Conservation (phyloP, 2,797 vertebrate species). For the Leptoclinus maculatus region DNA sequence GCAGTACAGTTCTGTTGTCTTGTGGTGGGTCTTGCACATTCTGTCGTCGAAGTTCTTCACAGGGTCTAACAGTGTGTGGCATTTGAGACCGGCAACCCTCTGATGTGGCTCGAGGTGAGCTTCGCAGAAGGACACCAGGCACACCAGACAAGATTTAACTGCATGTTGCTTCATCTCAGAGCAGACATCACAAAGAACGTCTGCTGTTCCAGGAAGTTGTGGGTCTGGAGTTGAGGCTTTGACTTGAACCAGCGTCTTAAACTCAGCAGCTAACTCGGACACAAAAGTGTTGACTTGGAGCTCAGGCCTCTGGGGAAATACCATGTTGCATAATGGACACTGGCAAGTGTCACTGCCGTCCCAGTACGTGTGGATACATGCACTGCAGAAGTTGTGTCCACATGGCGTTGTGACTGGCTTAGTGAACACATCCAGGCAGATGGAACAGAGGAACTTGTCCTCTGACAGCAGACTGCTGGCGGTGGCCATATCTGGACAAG, state of each 20-base stretch:
- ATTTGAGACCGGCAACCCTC: slow-evolving; percentile 27
- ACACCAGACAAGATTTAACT: slow-evolving; percentile 41
- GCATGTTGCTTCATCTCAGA: slow-evolving; percentile 19
- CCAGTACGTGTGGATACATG: slow-evolving; percentile 42
- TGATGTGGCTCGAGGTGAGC: slow-evolving; percentile 54
- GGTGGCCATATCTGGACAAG: slow-evolving; percentile 47
- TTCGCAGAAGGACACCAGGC: slow-evolving; percentile 42
- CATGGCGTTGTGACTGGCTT: slow-evolving; percentile 49
- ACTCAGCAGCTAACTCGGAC: slow-evolving; percentile 33
- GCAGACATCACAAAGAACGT: slow-evolving; percentile 49
- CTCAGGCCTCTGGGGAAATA: slow-evolving; percentile 32
- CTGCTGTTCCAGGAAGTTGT: not conserved
- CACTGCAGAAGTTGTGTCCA: slow-evolving; percentile 55
- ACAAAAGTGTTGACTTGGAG: slow-evolving; percentile 21
- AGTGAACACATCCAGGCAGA: slow-evolving; percentile 55
- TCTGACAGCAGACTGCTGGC: slow-evolving; percentile 33
- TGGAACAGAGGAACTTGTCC: slow-evolving; percentile 48
- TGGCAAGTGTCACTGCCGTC: slow-evolving; percentile 14
- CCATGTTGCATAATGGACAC: slow-evolving; percentile 43
- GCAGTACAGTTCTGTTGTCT: slow-evolving; percentile 47
- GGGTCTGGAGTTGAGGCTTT: not conserved
- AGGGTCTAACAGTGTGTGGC: slow-evolving; percentile 43
- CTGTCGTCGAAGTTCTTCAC: slow-evolving; percentile 39
- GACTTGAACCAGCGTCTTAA: slow-evolving; percentile 2
- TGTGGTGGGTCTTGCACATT: slow-evolving; percentile 44